Percentiles rank a stretch among this genome's conserved stretches.
Evolutionary conservation across 1,140 invertebrate species (phyloP).

Genomic region (Dendrolimus kikuchii): DNA sequence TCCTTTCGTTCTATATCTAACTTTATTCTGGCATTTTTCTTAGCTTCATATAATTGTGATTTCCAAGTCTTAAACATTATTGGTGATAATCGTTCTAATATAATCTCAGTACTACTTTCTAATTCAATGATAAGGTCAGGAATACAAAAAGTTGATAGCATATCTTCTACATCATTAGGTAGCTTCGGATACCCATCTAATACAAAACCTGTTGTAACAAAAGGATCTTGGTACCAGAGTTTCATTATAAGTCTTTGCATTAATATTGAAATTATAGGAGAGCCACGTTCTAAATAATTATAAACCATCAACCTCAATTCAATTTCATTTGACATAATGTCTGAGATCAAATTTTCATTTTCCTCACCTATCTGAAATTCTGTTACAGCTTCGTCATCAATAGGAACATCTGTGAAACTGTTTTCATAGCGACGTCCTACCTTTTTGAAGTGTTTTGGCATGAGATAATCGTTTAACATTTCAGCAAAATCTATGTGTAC

Average conservation of each 20-base stretch:
- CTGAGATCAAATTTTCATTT: slow-evolving; percentile 28
- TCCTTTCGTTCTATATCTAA: slow-evolving; percentile 28
- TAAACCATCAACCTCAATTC: slow-evolving; percentile 42
- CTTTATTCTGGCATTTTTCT: slow-evolving; percentile 30
- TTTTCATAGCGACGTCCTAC: slow-evolving; percentile 51
- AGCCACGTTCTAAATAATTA: slow-evolving; percentile 63
- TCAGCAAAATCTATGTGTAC: slow-evolving; percentile 65
- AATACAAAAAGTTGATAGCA: slow-evolving; percentile 60
- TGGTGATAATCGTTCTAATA: slow-evolving; percentile 45
- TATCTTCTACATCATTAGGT: slow-evolving; percentile 63
- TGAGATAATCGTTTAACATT: slow-evolving; percentile 39
- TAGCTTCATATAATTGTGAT: slow-evolving; percentile 40
- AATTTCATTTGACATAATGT: slow-evolving; percentile 44
- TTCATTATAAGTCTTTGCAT: slow-evolving; percentile 55
- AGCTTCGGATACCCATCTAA: slow-evolving; percentile 73
- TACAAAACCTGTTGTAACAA: slow-evolving; percentile 61
- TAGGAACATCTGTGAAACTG: slow-evolving; percentile 34
- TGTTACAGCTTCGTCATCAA: slow-evolving; percentile 37
- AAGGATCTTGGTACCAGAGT: slow-evolving; percentile 68
- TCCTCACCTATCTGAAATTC: slow-evolving; percentile 43
- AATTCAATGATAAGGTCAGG: slow-evolving; percentile 73
- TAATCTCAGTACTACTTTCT: slow-evolving; percentile 34
- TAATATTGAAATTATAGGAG: slow-evolving; percentile 41
- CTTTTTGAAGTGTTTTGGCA: slow-evolving; percentile 55
- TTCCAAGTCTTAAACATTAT: slow-evolving; percentile 56